Conservation (phyloP, 2,888 invertebrate species). For the Ametastegia equiseti region DNA sequence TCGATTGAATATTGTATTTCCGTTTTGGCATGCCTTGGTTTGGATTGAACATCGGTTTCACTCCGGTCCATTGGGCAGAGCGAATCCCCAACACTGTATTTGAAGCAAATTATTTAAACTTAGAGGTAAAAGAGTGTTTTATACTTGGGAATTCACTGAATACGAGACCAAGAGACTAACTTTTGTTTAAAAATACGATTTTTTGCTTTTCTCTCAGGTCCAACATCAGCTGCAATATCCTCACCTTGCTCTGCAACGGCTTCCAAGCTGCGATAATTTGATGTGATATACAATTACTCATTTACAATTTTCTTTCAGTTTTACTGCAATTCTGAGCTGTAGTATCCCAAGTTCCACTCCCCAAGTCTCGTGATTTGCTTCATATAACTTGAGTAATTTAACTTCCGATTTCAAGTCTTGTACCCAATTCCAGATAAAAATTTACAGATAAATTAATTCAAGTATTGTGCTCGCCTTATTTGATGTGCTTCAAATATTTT, state of each 20-base stretch:
- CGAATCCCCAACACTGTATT: background rate
- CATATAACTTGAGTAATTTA: background rate
- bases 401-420: background rate
- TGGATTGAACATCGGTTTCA: background rate
- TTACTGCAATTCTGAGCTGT: no score
- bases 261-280: background rate
- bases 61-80: background rate
- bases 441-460: background rate
- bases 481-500: background rate
- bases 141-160: background rate
- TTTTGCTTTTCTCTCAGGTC: background rate
- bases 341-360: no score
- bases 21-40: conserved; percentile 48
- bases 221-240: background rate
- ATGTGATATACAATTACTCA: background rate
- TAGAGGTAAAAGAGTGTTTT: no score
- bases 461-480: background rate
- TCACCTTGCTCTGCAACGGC: background rate
- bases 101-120: no score
- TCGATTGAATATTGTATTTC: conserved; percentile 55
- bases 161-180: background rate
- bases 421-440: background rate
- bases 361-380: no score
- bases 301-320: no score
- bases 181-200: background rate